phyloP scores from a whole-genome alignment of 1,140 invertebrate species.

The Bombus vancouverensis region DNA sequence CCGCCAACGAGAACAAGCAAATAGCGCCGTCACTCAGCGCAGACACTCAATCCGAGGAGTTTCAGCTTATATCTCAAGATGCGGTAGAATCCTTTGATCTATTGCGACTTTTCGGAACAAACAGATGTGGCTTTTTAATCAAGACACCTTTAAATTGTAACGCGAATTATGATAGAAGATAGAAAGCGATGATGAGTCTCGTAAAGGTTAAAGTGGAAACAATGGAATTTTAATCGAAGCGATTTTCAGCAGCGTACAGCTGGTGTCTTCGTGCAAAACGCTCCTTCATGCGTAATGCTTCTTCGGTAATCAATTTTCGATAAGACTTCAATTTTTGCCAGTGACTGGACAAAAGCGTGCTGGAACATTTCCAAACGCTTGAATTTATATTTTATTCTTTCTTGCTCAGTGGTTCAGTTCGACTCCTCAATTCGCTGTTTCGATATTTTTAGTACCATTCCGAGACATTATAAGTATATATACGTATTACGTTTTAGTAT shows the following conservation, averaged over 20 bases:
- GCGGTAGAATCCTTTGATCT: too few relatives aligned
- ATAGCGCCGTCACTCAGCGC: neutral
- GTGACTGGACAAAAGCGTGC: slow-evolving; percentile 24
- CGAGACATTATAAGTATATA: neutral
- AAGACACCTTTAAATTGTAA: neutral
- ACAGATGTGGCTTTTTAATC: neutral
- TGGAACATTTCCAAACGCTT: neutral
- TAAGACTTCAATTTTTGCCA: slow-evolving; percentile 28
- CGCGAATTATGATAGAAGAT: neutral
- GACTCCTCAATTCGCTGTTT: neutral
- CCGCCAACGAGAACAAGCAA: neutral
- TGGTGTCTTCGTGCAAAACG: neutral
- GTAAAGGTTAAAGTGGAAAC: neutral
- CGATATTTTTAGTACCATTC: neutral
- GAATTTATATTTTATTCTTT: neutral
- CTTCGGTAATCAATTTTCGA: slow-evolving; percentile 24
- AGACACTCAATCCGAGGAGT: neutral
- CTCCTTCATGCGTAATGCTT: neutral
- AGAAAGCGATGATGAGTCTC: neutral
- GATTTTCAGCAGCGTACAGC: neutral
- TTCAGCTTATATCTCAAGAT: neutral
- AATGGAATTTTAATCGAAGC: neutral
- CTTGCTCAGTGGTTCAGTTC: too few relatives aligned
- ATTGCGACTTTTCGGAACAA: too few relatives aligned
- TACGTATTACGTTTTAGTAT: neutral